Percentiles rank a stretch among this genome's conserved stretches.
Evolutionary conservation across 2,797 vertebrate species (phyloP).

Genomic region (Sebastiscus tertius): DNA sequence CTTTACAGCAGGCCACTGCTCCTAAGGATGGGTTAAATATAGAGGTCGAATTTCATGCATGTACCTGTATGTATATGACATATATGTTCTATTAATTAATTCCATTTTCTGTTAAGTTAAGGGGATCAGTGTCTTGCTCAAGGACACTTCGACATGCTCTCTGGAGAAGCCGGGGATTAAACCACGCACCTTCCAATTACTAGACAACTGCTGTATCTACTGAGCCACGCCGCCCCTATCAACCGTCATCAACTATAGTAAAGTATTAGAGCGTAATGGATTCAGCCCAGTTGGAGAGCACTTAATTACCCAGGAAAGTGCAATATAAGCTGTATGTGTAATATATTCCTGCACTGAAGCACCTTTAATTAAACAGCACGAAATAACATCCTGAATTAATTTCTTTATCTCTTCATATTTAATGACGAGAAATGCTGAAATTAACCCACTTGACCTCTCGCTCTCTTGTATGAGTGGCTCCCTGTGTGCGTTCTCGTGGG

Average conservation of each 20-base stretch:
- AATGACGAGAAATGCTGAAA: not conserved
- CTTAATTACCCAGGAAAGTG: conserved; percentile 5
- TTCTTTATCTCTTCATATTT: not conserved
- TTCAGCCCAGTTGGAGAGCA: conserved; percentile 2
- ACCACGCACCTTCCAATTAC: not conserved
- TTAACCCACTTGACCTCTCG: not conserved
- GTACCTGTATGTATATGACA: too few species aligned
- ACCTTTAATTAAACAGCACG: conserved; percentile 11
- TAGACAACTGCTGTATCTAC: not conserved
- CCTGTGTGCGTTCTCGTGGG: not conserved
- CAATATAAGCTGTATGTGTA: not conserved
- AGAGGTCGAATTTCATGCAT: not conserved
- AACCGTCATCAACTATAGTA: not conserved
- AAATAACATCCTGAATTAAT: not conserved
- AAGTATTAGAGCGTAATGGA: not conserved
- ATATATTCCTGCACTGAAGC: not conserved
- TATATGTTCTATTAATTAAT: too few species aligned
- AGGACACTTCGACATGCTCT: not conserved
- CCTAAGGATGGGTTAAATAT: not conserved
- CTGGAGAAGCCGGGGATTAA: not conserved
- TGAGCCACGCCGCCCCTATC: not conserved
- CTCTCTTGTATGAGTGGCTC: not conserved
- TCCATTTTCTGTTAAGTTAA: too few species aligned
- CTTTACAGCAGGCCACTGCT: too few species aligned
- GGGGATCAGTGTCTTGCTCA: not conserved